phyloP scores from a whole-genome alignment of 2,888 invertebrate genomes.

The Acheta domesticus region DNA sequence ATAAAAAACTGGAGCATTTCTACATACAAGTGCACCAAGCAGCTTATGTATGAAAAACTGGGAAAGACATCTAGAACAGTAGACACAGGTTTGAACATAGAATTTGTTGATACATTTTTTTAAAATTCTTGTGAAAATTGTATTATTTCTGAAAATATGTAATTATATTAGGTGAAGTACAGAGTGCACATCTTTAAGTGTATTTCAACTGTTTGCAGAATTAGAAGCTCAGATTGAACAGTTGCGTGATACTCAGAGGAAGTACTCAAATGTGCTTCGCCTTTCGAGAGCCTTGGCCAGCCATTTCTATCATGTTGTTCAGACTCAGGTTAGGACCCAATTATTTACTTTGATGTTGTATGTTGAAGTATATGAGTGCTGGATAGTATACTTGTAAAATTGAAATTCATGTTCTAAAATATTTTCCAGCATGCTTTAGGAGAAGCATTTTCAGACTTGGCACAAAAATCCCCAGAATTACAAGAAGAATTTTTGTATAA shows the following conservation, averaged over 20 bases:
- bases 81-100: conserved; percentile 63
- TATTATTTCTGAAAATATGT: not conserved
- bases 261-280: conserved; percentile 83
- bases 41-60: conserved; percentile 91
- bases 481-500: conserved; percentile 94
- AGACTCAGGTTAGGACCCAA: conserved; percentile 58
- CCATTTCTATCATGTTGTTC: conserved; percentile 84
- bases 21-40: conserved; percentile 96
- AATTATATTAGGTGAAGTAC: not conserved
- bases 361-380: not conserved
- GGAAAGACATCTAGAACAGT: conserved; percentile 90
- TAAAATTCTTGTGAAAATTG: not conserved
- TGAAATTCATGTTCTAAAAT: conserved; percentile 31
- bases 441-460: conserved; percentile 90
- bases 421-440: conserved; percentile 73
- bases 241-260: conserved; percentile 88
- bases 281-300: conserved; percentile 80
- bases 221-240: conserved; percentile 91
- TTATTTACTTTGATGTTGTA: conserved; percentile 21
- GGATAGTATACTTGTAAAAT: not conserved
- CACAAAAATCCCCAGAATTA: conserved; percentile 93
- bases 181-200: not conserved
- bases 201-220: conserved; percentile 55
- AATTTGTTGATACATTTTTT: not conserved
- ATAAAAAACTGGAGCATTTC: conserved; percentile 96